A percentile compares a stretch with the other conserved stretches of the same genome.
Evolutionary conservation across 2,113 vertebrate species (phyloP).

Genomic region (Loxodonta africana): DNA sequence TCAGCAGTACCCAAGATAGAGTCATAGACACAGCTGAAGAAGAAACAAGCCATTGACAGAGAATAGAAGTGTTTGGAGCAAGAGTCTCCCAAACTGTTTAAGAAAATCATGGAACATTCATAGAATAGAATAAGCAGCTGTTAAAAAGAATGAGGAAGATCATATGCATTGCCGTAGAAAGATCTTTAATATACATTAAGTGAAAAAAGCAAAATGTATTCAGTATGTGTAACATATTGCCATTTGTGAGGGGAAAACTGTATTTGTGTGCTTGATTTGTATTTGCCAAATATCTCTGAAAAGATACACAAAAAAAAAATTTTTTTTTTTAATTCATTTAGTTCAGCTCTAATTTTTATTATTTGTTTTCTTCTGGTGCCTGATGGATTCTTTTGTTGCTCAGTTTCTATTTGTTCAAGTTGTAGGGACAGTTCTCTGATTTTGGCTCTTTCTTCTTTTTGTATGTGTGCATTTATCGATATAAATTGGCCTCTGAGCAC

Average conservation of each 20-base stretch:
- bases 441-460: no score
- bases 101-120: neutral
- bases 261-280: neutral
- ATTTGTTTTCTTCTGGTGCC: no score
- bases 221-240: neutral
- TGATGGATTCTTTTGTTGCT: no score
- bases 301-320: neutral
- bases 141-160: conserved; percentile 32
- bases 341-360: no score
- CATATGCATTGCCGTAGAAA: neutral
- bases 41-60: neutral
- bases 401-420: no score
- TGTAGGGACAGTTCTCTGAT: no score
- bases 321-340: no score
- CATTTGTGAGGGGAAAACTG: neutral
- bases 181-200: neutral
- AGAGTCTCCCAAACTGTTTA: neutral
- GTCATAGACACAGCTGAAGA: neutral
- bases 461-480: no score
- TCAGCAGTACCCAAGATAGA: neutral
- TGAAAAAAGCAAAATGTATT: neutral
- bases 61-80: neutral
- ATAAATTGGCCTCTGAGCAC: no score
- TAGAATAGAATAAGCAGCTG: neutral
- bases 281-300: neutral